phyloP scores from a whole-genome alignment of 2,888 invertebrate species.

The Caenorhabditis afra region DNA sequence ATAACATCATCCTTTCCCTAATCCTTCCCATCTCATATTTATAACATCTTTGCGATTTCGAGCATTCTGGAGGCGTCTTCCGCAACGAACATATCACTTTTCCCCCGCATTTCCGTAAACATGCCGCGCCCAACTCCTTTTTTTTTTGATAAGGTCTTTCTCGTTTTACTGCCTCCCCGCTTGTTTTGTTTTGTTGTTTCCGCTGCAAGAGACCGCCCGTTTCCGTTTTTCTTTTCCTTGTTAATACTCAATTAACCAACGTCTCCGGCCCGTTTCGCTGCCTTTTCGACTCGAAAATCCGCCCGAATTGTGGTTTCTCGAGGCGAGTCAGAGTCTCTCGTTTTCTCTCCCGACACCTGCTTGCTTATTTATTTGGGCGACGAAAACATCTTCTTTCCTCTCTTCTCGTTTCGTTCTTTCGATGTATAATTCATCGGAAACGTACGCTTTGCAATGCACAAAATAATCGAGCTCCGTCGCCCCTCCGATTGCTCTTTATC shows the following conservation, averaged over 20 bases:
- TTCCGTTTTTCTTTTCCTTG: conserved; percentile 19
- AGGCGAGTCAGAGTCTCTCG: not conserved
- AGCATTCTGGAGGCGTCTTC: too few relatives aligned
- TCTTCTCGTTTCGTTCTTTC: conserved; percentile 13
- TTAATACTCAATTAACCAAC: conserved; percentile 59
- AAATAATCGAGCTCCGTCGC: conserved; percentile 29
- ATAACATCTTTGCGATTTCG: too few relatives aligned
- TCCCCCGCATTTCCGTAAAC: too few relatives aligned
- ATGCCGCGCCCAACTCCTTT: too few relatives aligned
- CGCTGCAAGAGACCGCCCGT: not conserved
- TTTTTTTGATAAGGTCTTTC: not conserved
- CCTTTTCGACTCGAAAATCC: not conserved
- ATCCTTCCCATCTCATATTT: not conserved
- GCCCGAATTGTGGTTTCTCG: too few relatives aligned
- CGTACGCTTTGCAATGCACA: conserved; percentile 40
- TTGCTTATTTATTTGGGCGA: conserved; percentile 9
- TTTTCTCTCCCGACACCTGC: conserved; percentile 20
- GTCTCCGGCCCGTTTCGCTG: conserved; percentile 11
- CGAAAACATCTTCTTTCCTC: not conserved
- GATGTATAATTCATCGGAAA: conserved; percentile 42
- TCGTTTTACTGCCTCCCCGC: too few relatives aligned
- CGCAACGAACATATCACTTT: too few relatives aligned
- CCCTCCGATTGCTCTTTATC: conserved; percentile 37
- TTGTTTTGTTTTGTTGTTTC: not conserved
- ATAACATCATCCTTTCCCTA: not conserved